These are phyloP conservation scores for Tetranychus truncatus DNA, from an alignment of 2,888 invertebrate species.

Conservation along the genomic window DNA sequence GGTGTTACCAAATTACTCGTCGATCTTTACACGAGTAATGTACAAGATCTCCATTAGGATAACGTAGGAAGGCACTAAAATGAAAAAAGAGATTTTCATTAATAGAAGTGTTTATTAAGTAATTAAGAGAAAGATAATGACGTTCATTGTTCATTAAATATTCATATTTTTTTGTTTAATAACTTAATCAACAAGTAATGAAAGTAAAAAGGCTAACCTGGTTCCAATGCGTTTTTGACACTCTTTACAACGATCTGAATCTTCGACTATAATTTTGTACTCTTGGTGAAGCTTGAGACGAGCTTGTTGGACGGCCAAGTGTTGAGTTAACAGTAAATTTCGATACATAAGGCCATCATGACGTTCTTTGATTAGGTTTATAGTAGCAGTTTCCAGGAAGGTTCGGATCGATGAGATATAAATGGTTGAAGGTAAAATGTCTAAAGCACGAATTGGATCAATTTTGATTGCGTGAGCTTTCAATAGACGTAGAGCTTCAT, in stretches of 20 bases:
- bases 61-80: constrained; percentile 69
- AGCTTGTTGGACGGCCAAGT: constrained; percentile 59
- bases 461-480: constrained; percentile 67
- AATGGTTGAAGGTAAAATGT: constrained; percentile 55
- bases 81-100: background rate
- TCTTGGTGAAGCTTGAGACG: constrained; percentile 55
- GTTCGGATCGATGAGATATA: constrained; percentile 48
- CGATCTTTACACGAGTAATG: constrained; percentile 66
- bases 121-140: no score
- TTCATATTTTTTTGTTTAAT: background rate
- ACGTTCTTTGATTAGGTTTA: constrained; percentile 55
- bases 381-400: constrained; percentile 49
- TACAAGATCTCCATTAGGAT: constrained; percentile 74
- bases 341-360: constrained; percentile 58
- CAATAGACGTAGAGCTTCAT: constrained; percentile 57
- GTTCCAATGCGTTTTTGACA: constrained; percentile 85
- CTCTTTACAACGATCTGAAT: constrained; percentile 67
- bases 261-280: constrained; percentile 61
- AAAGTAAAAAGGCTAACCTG: constrained; percentile 40
- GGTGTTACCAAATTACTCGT: constrained; percentile 14
- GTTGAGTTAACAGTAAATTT: constrained; percentile 64
- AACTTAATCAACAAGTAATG: constrained; percentile 15
- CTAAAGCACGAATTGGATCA: constrained; percentile 51
- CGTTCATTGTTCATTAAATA: background rate
- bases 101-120: no score